Evolutionary conservation across 2,888 invertebrate genomes (phyloP).

Genomic region (Horisme vitalbata): DNA sequence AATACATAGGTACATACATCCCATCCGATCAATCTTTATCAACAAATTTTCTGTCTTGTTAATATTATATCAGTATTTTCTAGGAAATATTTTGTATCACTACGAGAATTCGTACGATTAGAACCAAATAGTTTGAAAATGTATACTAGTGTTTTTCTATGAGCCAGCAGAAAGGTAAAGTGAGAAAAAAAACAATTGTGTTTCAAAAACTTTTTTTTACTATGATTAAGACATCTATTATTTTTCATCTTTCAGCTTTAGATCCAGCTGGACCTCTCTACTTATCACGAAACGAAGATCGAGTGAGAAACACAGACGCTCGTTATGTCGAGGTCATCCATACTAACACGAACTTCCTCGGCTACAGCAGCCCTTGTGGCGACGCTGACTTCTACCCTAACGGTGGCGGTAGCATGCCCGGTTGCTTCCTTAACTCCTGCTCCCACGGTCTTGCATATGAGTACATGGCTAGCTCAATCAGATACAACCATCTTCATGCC

Average conservation of each 20-base stretch:
- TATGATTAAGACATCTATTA: neutral
- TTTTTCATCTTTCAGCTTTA: constrained; percentile 47
- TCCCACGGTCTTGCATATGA: constrained; percentile 57
- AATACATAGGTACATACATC: no score
- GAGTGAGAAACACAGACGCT: constrained; percentile 50
- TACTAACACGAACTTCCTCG: constrained; percentile 55
- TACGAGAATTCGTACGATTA: no score
- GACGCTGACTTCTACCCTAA: constrained; percentile 67
- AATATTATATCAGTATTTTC: no score
- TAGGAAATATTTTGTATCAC: no score
- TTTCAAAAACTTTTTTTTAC: no score
- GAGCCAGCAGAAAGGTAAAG: no score
- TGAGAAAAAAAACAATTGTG: no score
- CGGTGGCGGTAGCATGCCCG: constrained; percentile 60
- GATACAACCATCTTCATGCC: constrained; percentile 50
- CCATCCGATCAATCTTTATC: no score
- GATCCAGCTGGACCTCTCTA: constrained; percentile 71
- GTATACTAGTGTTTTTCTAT: no score
- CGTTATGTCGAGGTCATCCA: constrained; percentile 71
- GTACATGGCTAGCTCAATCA: constrained; percentile 59
- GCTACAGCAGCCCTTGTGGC: constrained; percentile 52
- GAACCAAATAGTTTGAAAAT: no score
- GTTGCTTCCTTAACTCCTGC: constrained; percentile 54
- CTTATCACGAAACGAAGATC: constrained; percentile 41
- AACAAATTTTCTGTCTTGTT: no score